A percentile compares a stretch with the other conserved stretches of the same genome.
These are phyloP conservation scores for Somateria mollissima DNA, from an alignment of 2,797 vertebrate species.

Conservation along the genomic window DNA sequence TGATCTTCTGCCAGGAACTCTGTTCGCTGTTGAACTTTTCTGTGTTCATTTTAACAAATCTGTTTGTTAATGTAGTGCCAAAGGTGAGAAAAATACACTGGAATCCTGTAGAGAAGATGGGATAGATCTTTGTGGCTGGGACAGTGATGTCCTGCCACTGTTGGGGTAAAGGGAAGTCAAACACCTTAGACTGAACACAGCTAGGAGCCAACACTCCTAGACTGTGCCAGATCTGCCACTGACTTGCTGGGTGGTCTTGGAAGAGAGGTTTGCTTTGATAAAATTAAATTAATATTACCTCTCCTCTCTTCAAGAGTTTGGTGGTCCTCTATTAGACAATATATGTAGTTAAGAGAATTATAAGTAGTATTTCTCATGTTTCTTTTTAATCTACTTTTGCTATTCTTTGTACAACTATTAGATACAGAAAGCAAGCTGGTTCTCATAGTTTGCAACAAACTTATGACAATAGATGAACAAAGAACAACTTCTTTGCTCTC, in stretches of 20 bases:
- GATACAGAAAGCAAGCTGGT: not conserved
- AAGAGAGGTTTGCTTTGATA: not conserved
- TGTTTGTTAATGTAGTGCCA: conserved; percentile 65
- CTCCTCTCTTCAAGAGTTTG: not conserved
- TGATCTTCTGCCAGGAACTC: conserved; percentile 65
- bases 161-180: conserved; percentile 14
- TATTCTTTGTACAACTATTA: not conserved
- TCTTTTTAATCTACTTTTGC: not conserved
- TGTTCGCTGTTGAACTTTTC: conserved; percentile 26
- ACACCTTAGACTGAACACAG: conserved; percentile 5
- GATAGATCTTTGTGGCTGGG: conserved; percentile 45
- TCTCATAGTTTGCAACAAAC: not conserved
- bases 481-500: not conserved
- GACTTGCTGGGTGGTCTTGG: conserved; percentile 47
- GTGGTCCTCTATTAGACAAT: not conserved
- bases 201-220: not conserved
- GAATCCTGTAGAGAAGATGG: conserved; percentile 51
- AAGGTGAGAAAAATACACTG: conserved; percentile 70
- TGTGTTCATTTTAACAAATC: conserved; percentile 49
- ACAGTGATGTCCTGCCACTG: not conserved
- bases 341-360: not conserved
- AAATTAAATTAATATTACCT: not conserved
- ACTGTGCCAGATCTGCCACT: not conserved
- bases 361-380: not conserved
- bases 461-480: not conserved